Evolutionary conservation across 1,140 invertebrate genomes (phyloP).

Genomic region (Bombus consobrinus): DNA sequence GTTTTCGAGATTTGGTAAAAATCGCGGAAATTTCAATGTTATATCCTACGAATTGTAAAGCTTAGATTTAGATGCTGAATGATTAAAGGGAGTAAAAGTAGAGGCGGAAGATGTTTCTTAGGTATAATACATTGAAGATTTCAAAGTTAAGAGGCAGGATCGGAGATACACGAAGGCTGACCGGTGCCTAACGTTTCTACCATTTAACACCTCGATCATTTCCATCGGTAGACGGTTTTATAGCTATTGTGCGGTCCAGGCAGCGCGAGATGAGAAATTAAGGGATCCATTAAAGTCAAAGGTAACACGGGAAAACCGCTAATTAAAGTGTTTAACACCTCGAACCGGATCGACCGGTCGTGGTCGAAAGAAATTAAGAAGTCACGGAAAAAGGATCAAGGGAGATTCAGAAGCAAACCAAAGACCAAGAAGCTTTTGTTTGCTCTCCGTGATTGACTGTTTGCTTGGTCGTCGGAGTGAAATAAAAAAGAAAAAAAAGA

Average conservation of each 20-base stretch:
- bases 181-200: conserved; percentile 49
- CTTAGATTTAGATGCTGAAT: too few species aligned
- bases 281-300: conserved; percentile 66
- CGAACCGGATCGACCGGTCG: conserved; percentile 54
- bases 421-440: conserved; percentile 45
- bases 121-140: not conserved
- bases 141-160: not conserved
- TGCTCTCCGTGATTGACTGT: conserved; percentile 66
- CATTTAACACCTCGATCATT: conserved; percentile 64
- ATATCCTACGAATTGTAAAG: too few species aligned
- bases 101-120: too few species aligned
- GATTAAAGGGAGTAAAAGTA: too few species aligned
- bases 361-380: conserved; percentile 47
- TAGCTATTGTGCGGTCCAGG: conserved; percentile 33
- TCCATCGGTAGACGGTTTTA: conserved; percentile 51
- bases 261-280: conserved; percentile 65
- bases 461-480: conserved; percentile 18
- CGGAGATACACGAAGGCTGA: conserved; percentile 6
- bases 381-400: conserved; percentile 62
- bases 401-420: conserved; percentile 17
- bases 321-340: conserved; percentile 73
- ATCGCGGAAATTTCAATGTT: too few species aligned
- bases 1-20: too few species aligned
- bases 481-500: not conserved
- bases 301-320: conserved; percentile 59